Evolutionary conservation across 2,888 invertebrate species (phyloP), one percentile per base, ranked within the genome.

Genomic region (Caenorhabditis sp.): DNA sequence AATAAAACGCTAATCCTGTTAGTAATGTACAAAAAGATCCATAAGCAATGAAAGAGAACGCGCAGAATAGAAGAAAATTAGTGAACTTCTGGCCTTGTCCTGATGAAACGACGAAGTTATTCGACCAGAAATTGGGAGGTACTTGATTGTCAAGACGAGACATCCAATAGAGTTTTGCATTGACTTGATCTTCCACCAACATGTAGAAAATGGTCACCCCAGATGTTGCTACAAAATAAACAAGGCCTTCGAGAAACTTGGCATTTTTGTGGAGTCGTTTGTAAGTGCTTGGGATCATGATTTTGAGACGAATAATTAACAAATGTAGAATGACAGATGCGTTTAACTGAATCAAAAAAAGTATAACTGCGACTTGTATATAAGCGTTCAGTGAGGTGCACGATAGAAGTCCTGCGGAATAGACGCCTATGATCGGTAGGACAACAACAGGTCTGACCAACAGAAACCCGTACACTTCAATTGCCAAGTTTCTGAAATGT

Each of bases 361-460:
- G 64, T n/a, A 69, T 31, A 0, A 64, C 26, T 8, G 64, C 57
- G 36, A 64, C 37, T 64, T 69, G 69, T 19, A 61, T 23, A 36
- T 63, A 69, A 1, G 63, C 57, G 23, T 61, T 50, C 23, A 69
- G 17, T 2, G 60, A 21, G 4, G 60, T 27, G 24, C 26, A 58
- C 17, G 58, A 55, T 14, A 69, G 21, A 24, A 65, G 12, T n/a
- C 69, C 69, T 37, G 58, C 49, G 0, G 69, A 60, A 49, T 69
- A 65, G 4, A 69, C 19, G 10, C 69, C 69, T 27, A 69, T 64
- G 12, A 65, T 65, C 17, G 69, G 69, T 6, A 69, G 69, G 3
- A 69, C 43, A 4, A 69, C 69, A 27, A 69, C 65, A 14, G 69
- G 69, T n/a, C 69, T 60, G 37, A 69, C 51, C n/a, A 69, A 51